phyloP scores from a whole-genome alignment of 37 sponge, comb jelly and placozoan genomes.

The Beroe forskalii region DNA sequence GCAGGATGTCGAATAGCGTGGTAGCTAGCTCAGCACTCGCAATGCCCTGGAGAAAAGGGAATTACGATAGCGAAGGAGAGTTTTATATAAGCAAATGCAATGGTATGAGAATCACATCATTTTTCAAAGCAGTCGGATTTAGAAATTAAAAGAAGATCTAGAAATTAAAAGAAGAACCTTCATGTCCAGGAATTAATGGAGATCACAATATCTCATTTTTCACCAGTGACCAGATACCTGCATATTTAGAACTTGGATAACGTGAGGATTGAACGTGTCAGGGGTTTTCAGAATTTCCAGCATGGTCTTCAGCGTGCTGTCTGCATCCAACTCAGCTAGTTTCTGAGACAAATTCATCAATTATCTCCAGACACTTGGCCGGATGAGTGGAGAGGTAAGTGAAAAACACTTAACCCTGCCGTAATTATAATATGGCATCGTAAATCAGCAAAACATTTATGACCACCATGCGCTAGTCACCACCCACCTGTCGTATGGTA shows the following conservation, averaged over 20 bases:
- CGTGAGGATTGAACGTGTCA: background rate
- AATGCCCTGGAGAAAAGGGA: background rate
- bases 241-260: slow-evolving; percentile 17
- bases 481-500: slow-evolving; percentile 27
- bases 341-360: background rate
- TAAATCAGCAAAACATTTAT: too few species aligned
- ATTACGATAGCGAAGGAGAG: background rate
- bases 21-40: slow-evolving; percentile 40
- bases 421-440: too few species aligned
- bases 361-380: too few species aligned
- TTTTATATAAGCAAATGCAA: background rate
- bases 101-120: background rate
- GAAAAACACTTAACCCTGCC: too few species aligned
- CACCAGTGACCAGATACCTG: too few species aligned
- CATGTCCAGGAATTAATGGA: too few species aligned
- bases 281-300: background rate
- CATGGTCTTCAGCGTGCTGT: background rate
- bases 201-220: too few species aligned
- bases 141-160: too few species aligned
- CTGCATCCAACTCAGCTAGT: background rate
- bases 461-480: too few species aligned
- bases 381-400: too few species aligned
- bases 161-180: too few species aligned
- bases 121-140: too few species aligned
- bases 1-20: slow-evolving; percentile 25